Conservation (phyloP, 2,113 vertebrate species). For the Campylomormyrus tamandua region DNA sequence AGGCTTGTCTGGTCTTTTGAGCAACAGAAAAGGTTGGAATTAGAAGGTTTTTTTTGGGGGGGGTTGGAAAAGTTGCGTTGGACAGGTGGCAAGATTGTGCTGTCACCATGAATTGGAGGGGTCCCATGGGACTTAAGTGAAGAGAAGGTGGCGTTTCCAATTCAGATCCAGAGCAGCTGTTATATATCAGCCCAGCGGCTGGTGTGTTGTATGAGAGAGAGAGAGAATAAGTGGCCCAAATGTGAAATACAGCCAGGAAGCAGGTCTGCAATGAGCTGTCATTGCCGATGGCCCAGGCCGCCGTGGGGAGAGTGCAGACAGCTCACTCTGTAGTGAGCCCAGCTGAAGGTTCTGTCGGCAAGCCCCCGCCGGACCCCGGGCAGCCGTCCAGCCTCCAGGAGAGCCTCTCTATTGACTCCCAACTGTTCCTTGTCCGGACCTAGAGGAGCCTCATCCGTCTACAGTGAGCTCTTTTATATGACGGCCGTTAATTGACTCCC, state of each 20-base stretch:
- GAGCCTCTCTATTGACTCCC: background rate
- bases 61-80: background rate
- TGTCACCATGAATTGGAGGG: background rate
- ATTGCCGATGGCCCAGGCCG: too few species aligned
- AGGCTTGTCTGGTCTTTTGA: background rate
- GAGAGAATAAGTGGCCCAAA: background rate
- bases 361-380: background rate
- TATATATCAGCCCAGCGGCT: background rate
- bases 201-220: background rate
- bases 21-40: background rate
- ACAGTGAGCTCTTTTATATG: slow-evolving; percentile 17
- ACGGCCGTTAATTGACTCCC: slow-evolving; percentile 38
- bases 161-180: background rate
- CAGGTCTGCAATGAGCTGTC: background rate
- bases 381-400: background rate
- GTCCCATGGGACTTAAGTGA: slow-evolving; percentile 48
- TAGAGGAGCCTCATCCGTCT: background rate
- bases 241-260: background rate
- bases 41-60: background rate
- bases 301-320: background rate
- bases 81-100: background rate
- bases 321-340: background rate
- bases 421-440: background rate
- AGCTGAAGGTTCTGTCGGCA: background rate
- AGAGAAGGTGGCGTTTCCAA: slow-evolving; percentile 19